These are phyloP conservation scores for Meleagris gallopavo DNA, from an alignment of 2,113 vertebrate species.

Conservation along the genomic window DNA sequence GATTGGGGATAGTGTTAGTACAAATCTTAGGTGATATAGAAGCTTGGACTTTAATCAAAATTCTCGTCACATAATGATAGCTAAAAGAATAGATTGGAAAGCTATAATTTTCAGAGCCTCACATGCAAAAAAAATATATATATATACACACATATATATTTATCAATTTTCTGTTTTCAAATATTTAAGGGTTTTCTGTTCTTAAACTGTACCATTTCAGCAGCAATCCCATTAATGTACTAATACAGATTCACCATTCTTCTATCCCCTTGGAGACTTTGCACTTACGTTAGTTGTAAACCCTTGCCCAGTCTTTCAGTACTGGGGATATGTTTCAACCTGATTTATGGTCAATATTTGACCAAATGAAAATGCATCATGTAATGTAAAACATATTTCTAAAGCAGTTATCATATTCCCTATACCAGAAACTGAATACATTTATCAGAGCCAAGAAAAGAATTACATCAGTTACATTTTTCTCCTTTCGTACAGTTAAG, in stretches of 20 bases:
- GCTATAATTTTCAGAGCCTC: slow-evolving; percentile 11
- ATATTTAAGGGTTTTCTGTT: neutral
- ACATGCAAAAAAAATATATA: neutral
- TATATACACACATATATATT: no score
- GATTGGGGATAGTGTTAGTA: slow-evolving; percentile 7
- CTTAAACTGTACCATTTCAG: neutral
- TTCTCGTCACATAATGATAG: neutral
- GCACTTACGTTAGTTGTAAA: neutral
- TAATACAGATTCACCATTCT: neutral
- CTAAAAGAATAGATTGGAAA: neutral
- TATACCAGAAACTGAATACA: neutral
- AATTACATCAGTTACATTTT: neutral
- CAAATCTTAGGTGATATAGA: slow-evolving; percentile 1
- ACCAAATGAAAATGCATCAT: neutral
- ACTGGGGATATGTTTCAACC: neutral
- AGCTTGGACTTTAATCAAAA: slow-evolving; percentile 9
- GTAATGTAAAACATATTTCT: neutral
- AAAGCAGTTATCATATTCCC: neutral
- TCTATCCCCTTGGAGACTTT: neutral
- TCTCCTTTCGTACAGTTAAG: neutral
- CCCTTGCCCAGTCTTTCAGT: neutral
- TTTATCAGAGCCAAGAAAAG: neutral
- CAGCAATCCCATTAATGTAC: neutral
- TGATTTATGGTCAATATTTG: neutral
- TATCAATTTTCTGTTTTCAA: neutral